Percentiles rank a stretch among this genome's conserved stretches.
Evolutionary conservation across 2,888 invertebrate genomes (phyloP).

Genomic region (Metacarcinus magister): DNA sequence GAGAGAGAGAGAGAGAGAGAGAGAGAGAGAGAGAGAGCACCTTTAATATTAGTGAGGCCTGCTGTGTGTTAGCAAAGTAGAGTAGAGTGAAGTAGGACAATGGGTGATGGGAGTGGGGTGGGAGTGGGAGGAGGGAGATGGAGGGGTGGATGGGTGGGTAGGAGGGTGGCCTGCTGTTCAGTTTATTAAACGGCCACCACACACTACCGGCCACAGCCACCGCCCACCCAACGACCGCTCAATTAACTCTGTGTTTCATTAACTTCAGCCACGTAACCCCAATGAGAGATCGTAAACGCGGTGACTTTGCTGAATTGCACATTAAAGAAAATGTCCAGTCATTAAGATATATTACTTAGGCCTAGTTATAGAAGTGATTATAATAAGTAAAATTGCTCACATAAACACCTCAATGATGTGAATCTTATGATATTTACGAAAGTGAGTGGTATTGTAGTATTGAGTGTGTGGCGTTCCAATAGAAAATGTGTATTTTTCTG

Average conservation of each 20-base stretch:
- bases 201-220: background rate
- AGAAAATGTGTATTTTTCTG: background rate
- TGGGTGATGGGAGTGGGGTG: background rate
- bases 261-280: background rate
- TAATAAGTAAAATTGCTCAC: background rate
- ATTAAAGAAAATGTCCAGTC: background rate
- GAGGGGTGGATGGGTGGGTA: background rate
- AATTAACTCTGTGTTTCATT: background rate
- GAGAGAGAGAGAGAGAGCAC: slow-evolving; percentile 37
- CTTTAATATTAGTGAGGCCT: slow-evolving; percentile 10
- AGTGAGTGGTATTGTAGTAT: background rate
- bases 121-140: background rate
- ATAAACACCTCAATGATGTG: background rate
- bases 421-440: background rate
- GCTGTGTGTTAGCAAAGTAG: background rate
- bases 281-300: background rate
- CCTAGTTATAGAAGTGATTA: background rate
- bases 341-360: background rate
- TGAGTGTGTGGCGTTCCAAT: background rate
- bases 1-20: slow-evolving; percentile 48
- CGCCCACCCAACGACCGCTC: slow-evolving; percentile 15
- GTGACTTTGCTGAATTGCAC: background rate
- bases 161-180: background rate
- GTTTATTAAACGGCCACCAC: background rate
- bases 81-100: background rate